Evolutionary conservation across 2,797 vertebrate species (phyloP).

Genomic region (Chaetophractus vellerosus): DNA sequence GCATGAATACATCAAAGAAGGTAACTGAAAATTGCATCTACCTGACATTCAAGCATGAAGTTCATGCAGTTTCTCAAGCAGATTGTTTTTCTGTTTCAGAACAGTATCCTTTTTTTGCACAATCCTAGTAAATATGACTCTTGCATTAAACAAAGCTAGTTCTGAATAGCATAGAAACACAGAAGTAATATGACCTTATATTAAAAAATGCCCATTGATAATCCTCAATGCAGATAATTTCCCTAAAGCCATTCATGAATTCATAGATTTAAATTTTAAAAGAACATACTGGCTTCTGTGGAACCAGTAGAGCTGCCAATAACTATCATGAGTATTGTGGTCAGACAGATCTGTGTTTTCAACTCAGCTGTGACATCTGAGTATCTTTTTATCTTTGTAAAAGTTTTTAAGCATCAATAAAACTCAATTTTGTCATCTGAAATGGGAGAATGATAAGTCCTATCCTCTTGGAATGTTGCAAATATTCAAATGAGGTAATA

Average conservation of each 20-base stretch:
- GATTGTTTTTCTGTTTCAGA: constrained; percentile 6
- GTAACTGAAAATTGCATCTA: background rate
- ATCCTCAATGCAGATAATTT: background rate
- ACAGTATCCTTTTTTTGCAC: background rate
- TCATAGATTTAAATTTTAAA: background rate
- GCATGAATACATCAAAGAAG: background rate
- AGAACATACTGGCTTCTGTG: background rate
- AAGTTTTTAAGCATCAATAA: background rate
- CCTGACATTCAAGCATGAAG: background rate
- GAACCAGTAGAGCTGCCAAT: background rate
- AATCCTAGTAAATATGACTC: constrained; percentile 9
- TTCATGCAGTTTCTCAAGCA: background rate
- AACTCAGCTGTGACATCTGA: background rate
- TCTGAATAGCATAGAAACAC: background rate
- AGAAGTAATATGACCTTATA: background rate
- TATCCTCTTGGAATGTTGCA: background rate
- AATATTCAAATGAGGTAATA: constrained; percentile 28
- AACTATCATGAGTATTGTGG: background rate
- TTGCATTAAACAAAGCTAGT: background rate
- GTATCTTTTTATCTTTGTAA: background rate
- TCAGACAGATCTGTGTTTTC: background rate
- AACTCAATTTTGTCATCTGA: background rate
- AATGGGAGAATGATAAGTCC: background rate
- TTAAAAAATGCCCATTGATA: background rate
- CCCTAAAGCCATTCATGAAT: background rate